These are phyloP conservation scores for Vanessa atalanta DNA, from an alignment of 1,140 invertebrate genomes.

Conservation along the genomic window DNA sequence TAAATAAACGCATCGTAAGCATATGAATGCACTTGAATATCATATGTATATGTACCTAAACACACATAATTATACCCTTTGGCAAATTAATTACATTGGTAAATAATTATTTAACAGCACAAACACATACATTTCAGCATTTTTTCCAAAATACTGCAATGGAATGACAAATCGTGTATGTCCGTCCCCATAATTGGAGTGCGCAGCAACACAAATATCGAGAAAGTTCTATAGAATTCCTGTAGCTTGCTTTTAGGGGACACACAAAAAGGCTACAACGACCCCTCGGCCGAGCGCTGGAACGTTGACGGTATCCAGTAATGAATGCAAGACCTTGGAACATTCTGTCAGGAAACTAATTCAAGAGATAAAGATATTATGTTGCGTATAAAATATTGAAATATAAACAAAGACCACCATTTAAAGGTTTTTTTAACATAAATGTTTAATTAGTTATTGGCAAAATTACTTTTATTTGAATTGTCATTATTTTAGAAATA, in stretches of 20 bases:
- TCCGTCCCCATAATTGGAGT: constrained; percentile 40
- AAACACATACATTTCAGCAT: background rate
- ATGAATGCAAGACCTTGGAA: constrained; percentile 57
- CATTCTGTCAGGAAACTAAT: constrained; percentile 56
- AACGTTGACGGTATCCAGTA: constrained; percentile 55
- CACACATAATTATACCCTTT: background rate
- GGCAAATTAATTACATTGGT: background rate
- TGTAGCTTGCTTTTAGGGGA: constrained; percentile 52
- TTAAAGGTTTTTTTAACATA: background rate
- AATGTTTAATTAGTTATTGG: no score
- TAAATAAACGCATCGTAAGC: no score
- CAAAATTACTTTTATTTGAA: no score
- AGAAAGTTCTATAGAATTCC: constrained; percentile 42
- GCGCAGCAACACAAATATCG: constrained; percentile 29
- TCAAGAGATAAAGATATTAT: constrained; percentile 23
- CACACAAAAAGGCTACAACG: constrained; percentile 51
- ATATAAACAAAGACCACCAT: background rate
- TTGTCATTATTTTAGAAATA: no score
- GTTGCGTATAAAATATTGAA: background rate
- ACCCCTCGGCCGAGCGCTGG: constrained; percentile 42
- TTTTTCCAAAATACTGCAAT: constrained; percentile 28
- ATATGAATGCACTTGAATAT: no score
- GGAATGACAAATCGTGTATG: constrained; percentile 40
- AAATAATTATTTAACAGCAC: background rate
- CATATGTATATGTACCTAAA: no score